Percentiles rank a stretch among this genome's conserved stretches.
phyloP scores from a whole-genome alignment of 2,797 vertebrate genomes.

The Sternarchorhynchus goeldii region DNA sequence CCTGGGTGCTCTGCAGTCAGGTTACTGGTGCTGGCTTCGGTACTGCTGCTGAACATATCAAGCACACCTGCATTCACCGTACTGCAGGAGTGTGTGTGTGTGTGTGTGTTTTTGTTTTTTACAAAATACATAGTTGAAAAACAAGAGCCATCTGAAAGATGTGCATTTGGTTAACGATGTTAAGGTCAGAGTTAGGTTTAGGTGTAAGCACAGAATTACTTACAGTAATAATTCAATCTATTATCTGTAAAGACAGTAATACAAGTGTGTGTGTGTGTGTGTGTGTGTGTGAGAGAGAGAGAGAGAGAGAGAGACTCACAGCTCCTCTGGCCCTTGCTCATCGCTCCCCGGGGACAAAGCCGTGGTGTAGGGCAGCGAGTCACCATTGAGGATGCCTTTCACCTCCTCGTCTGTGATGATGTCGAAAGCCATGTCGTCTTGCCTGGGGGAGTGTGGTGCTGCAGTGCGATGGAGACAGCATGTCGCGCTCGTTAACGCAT shows the following conservation, averaged over 20 bases:
- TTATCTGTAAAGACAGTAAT: background rate
- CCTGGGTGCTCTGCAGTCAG: slow-evolving; percentile 80
- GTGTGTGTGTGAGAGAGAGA: slow-evolving; percentile 17
- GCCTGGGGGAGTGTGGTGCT: slow-evolving; percentile 66
- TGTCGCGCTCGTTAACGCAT: slow-evolving; percentile 20
- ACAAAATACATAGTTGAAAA: too few species aligned
- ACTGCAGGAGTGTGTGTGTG: slow-evolving; percentile 4
- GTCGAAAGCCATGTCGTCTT: slow-evolving; percentile 87
- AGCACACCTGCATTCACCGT: background rate
- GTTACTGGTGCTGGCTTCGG: slow-evolving; percentile 71
- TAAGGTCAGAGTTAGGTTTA: background rate
- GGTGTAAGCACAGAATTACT: slow-evolving; percentile 11
- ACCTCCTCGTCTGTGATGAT: slow-evolving; percentile 96
- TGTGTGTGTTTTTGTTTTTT: background rate
- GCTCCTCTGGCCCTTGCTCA: slow-evolving; percentile 76
- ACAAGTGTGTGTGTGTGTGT: slow-evolving; percentile 21
- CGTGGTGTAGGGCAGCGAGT: slow-evolving; percentile 69
- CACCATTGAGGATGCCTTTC: slow-evolving; percentile 79
- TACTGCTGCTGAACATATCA: slow-evolving; percentile 55
- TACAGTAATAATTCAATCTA: background rate
- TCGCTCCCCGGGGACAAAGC: slow-evolving; percentile 70
- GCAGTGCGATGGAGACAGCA: slow-evolving; percentile 56
- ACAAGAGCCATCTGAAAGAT: background rate
- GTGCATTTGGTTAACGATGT: background rate
- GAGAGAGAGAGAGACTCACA: slow-evolving; percentile 75